Evolutionary conservation across 2,888 invertebrate genomes (phyloP), one percentile per base, ranked within the genome.

Genomic region (Allygus modestus): DNA sequence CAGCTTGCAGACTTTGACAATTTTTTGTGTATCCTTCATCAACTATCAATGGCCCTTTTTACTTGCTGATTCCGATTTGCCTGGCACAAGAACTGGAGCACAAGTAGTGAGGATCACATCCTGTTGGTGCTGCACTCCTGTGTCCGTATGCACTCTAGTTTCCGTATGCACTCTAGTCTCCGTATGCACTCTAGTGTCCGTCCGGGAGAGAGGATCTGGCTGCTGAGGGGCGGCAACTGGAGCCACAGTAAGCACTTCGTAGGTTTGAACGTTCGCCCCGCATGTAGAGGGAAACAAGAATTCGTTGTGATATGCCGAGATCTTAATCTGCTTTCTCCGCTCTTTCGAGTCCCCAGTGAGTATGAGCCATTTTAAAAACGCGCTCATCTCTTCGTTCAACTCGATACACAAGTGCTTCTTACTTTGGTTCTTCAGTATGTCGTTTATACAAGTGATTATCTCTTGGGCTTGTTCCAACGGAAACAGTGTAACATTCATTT

Each of bases 371-470:
- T 79, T 58, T 5, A 79, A 15, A 58, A 28, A 79, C 31, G 79
- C 79, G 33, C 9, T 54, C 79, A 79, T 79, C 79, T 79, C 79
- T 9, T 20, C 26, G 58, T 58, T 51, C 58, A 79, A 31, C 58
- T 79, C 51, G n/a, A 58, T 31, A 20, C 79, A 79, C 33, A 79
- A 31, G 0, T 37, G 51, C 15, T 79, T 79, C 33, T 54, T 79
- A 12, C 51, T 79, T 11, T 54, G 54, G 23, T 54, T 33, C 54
- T 33, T 28, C 33, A 79, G 51, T 0, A 79, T 33, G 58, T 79
- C 58, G 37, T 79, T 79, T 7, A 79, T 79, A 26, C 79, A 79
- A 5, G 26, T 58, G 33, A 58, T 51, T 17, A 79, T 79, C 33
- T 79, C 79, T 7, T 33, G 5, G n/a, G 79, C 51, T 15, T 54